Base-by-base conservation (phyloP, 2,888 invertebrate species). In the Brenthis ino region DNA sequence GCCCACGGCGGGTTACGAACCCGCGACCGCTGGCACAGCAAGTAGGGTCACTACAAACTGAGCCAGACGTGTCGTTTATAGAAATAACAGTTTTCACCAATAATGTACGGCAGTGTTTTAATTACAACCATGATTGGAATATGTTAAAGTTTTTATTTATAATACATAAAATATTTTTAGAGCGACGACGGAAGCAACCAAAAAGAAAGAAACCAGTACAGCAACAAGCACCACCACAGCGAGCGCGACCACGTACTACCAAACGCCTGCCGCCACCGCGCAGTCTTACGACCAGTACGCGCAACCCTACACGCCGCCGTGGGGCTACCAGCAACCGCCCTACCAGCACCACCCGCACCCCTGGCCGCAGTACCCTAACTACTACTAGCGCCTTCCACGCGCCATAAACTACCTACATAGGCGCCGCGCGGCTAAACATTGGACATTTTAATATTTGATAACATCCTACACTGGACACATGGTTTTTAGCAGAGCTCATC, bases 251-350 rank as follows among this genome's bases (percentile, higher is more conserved):
- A 76, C 84, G n/a, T 87, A 88, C 83, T 91, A 91, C 83, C 86
- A 85, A 75, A 75, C 87, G 70, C 83, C 85, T 37, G 70, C 84
- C 83, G 55, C 75, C 83, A 51, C 83, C n/a, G 80, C 87, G 73
- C 84, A 82, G 77, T 81, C 87, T 6, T 91, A 89, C 85, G 89
- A 91, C 66, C 91, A 89, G 81, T 91, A 93, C 82, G 84, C 89
- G 78, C 87, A 86, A 81, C 88, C 87, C 75, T 91, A 90, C 84
- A 91, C 90, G 82, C 88, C 91, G 74, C 87, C 91, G 16, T 93
- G 93, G 93, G 89, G 89, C 74, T 92, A 92, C 84, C 92, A 93
- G 82, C 93, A 93, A 78, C 90, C 92, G 57, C 88, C 93, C 68
- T 91, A 93, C 82, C 91, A 90, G 72, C 92, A 92, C 78, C 93